Conservation (phyloP, 2,888 invertebrate species). For the Lepidochrysops patricia region DNA sequence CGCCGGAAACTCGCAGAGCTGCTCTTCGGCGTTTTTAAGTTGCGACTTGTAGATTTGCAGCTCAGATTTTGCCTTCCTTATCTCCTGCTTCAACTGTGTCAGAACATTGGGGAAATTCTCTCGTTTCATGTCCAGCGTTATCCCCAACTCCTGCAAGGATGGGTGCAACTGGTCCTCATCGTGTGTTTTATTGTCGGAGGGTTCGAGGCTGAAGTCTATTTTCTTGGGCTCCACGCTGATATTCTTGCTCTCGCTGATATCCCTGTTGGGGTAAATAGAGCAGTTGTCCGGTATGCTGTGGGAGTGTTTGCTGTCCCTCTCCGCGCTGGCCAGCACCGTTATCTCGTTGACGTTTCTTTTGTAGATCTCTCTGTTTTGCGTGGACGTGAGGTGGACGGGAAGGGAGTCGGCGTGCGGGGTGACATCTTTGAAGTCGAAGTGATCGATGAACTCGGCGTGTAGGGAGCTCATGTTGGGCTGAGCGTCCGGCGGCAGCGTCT, state of each 20-base stretch:
- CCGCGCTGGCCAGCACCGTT: slow-evolving; percentile 45
- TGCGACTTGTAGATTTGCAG: slow-evolving; percentile 71
- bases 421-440: slow-evolving; percentile 41
- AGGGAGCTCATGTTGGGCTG: slow-evolving; percentile 55
- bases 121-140: slow-evolving; percentile 58
- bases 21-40: slow-evolving; percentile 70
- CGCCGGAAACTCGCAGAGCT: slow-evolving; percentile 67
- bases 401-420: slow-evolving; percentile 58
- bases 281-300: slow-evolving; percentile 60
- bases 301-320: slow-evolving; percentile 42
- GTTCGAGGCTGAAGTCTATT: slow-evolving; percentile 59
- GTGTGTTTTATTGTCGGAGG: slow-evolving; percentile 47
- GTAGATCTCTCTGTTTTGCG: slow-evolving; percentile 51
- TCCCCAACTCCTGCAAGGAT: slow-evolving; percentile 70
- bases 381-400: slow-evolving; percentile 56
- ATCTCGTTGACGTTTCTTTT: slow-evolving; percentile 66
- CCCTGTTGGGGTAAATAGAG: slow-evolving; percentile 66
- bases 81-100: slow-evolving; percentile 64
- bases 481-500: slow-evolving; percentile 51
- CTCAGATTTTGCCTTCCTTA: slow-evolving; percentile 70
- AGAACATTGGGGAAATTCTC: slow-evolving; percentile 62
- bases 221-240: slow-evolving; percentile 60
- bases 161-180: slow-evolving; percentile 61
- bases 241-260: slow-evolving; percentile 50
- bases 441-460: slow-evolving; percentile 47